These are phyloP conservation scores for Rhinogobius similis DNA, from an alignment of 2,113 vertebrate genomes.

Conservation along the genomic window DNA sequence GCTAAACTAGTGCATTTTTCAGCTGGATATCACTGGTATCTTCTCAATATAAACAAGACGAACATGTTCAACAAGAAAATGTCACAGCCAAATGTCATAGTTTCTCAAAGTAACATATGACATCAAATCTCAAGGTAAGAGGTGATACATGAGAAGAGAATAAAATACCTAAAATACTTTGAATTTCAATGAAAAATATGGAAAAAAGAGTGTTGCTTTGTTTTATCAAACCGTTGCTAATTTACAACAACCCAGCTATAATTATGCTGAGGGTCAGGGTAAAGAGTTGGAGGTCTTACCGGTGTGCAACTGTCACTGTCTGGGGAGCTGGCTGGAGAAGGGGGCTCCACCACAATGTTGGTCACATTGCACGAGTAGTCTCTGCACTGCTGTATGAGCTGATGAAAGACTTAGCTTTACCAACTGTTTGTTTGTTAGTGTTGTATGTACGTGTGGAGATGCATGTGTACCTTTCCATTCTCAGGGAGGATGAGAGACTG, in stretches of 20 bases:
- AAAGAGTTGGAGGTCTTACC: constrained; percentile 48
- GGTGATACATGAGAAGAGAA: no score
- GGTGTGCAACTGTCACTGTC: constrained; percentile 70
- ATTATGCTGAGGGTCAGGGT: background rate
- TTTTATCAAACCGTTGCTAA: background rate
- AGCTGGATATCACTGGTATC: background rate
- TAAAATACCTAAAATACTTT: background rate
- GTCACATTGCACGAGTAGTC: constrained; percentile 66
- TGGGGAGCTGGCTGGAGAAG: constrained; percentile 65
- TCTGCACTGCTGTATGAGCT: constrained; percentile 56
- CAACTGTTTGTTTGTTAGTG: constrained; percentile 11
- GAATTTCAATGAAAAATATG: background rate
- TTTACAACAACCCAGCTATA: background rate
- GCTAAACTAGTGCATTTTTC: background rate
- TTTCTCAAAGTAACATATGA: background rate
- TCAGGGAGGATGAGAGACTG: constrained; percentile 76
- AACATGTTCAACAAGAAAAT: background rate
- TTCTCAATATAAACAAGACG: background rate
- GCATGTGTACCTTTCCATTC: constrained; percentile 70
- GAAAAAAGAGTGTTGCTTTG: no score
- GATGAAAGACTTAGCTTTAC: constrained; percentile 13
- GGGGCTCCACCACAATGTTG: constrained; percentile 66
- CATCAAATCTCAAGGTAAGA: background rate
- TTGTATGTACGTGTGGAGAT: constrained; percentile 1
- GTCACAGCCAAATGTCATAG: background rate